Base-by-base conservation (phyloP, 2,113 vertebrate genomes). In the Poicephalus gulielmi region DNA sequence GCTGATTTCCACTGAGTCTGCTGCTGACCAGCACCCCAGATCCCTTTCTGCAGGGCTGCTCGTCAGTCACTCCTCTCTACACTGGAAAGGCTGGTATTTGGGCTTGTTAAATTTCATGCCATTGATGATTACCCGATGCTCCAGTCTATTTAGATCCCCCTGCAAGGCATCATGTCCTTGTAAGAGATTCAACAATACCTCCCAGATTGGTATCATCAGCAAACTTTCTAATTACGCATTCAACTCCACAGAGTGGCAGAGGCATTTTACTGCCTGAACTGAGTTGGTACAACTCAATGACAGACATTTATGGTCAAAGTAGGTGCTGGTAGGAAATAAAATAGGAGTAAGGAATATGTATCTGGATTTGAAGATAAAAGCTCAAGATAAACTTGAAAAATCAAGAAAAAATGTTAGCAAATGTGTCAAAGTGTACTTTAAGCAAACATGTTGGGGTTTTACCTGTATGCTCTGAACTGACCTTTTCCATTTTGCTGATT, bases 1-100 rank as follows among this genome's bases (percentile, higher is more conserved):
- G 22, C 28, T 83, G 63, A 8, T n/a, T 90, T 3, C 0, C 8
- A 4, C 0, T 23, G 27, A 82, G 13, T 17, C 18, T 76, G 43
- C 31, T 88, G 37, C 10, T 0, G 2, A 7, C 35, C 14, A 68
- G 67, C 17, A 53, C 2, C 7, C 20, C 11, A n/a, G 28, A n/a
- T 6, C 10, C 2, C 22, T 35, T 86, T 35, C 28, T 46, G 23
- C 39, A 55, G 76, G 19, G 28, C 35, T 83, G 23, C 9, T 88
- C 3, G 24, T 11, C 22, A 60, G 83, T 25, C 16, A 10, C 9
- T 79, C 9, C 5, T 75, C 14, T 81, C 18, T 44, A 9, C 33
- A 33, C 13, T 37, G 6, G 37, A 13, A 13, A 83, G n/a, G 44
- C 23, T 1, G 2, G 9, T 23, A 79, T 71, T 68, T 57, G 9